These are phyloP conservation scores for Lepetodrilus schrolli DNA, from an alignment of 2,888 invertebrate species.

Conservation along the genomic window DNA sequence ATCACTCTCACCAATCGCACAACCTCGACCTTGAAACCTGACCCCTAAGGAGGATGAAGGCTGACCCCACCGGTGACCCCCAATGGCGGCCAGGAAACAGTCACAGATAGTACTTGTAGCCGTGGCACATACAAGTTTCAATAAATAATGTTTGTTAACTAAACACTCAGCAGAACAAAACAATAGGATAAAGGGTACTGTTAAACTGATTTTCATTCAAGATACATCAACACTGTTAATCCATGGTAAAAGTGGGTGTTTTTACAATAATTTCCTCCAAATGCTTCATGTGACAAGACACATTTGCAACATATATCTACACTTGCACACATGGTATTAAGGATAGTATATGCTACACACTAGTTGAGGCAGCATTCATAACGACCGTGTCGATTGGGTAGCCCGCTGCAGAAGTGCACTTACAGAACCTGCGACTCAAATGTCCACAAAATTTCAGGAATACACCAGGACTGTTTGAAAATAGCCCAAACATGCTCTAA, in stretches of 20 bases:
- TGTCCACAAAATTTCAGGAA: not conserved
- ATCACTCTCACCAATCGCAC: not conserved
- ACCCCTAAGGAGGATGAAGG: not conserved
- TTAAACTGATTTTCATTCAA: conserved; percentile 5
- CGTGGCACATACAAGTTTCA: not conserved
- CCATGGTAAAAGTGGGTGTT: conserved; percentile 3
- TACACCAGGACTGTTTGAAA: not conserved
- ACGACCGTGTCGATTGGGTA: conserved; percentile 5
- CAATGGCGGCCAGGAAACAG: not conserved
- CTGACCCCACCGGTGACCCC: not conserved
- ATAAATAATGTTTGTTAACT: conserved; percentile 13
- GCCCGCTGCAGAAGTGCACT: not conserved
- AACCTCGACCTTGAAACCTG: not conserved
- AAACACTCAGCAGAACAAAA: not conserved
- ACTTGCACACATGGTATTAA: conserved; percentile 23
- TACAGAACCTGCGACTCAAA: not conserved
- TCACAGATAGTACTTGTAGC: not conserved
- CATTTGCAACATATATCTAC: conserved; percentile 22
- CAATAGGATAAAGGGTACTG: not conserved
- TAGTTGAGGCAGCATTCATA: conserved; percentile 5
- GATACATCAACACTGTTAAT: not conserved
- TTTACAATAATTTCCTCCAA: conserved; percentile 25
- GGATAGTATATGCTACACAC: conserved; percentile 16
- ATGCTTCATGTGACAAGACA: conserved; percentile 16
- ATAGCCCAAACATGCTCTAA: too few species aligned